phyloP scores from a whole-genome alignment of 2,797 vertebrate genomes.

The Delichon dasypus region DNA sequence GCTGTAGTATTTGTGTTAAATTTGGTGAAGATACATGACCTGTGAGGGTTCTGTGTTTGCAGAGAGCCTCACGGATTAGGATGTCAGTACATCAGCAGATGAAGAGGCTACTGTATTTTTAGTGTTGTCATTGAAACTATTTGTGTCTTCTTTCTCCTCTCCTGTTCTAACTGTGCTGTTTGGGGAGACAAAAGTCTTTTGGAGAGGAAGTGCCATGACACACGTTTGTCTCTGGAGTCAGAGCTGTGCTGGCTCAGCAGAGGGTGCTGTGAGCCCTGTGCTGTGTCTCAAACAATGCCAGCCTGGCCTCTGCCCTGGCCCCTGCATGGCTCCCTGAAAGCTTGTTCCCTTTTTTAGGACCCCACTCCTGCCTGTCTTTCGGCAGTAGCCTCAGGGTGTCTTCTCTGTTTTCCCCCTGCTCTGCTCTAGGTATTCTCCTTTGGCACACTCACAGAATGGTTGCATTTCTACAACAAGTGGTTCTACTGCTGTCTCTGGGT shows the following conservation, averaged over 20 bases:
- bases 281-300: neutral
- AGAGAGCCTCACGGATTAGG: neutral
- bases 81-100: neutral
- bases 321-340: neutral
- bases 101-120: neutral
- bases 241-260: conserved; percentile 41
- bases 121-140: neutral
- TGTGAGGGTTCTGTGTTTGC: neutral
- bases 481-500: conserved; percentile 92
- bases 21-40: neutral
- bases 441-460: conserved; percentile 92
- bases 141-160: neutral
- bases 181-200: neutral
- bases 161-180: neutral
- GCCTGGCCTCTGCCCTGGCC: neutral
- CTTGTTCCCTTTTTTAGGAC: neutral
- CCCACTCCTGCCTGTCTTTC: neutral
- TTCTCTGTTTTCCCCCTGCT: neutral
- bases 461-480: conserved; percentile 90
- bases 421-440: conserved; percentile 87
- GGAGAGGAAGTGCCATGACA: neutral
- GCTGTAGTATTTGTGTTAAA: neutral
- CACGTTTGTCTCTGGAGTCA: neutral
- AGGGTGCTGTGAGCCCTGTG: conserved; percentile 42
- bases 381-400: neutral